phyloP scores from a whole-genome alignment of 2,113 vertebrate genomes.

The Blennius ocellaris region DNA sequence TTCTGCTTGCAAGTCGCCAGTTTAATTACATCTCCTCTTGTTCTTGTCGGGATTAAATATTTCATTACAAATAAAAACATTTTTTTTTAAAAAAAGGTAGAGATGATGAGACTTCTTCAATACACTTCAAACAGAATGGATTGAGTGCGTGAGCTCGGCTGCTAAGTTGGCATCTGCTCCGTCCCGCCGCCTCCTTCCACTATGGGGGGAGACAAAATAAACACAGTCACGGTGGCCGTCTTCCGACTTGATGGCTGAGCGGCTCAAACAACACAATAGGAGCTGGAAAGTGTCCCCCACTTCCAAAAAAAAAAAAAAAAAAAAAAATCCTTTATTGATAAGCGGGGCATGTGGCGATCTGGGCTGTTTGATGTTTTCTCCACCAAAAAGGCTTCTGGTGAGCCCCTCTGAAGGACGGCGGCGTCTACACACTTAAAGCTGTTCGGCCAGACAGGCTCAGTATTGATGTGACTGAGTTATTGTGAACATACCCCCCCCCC shows the following conservation, averaged over 20 bases:
- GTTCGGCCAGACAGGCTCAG: not conserved
- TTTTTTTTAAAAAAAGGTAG: slow-evolving; percentile 31
- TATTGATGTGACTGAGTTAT: not conserved
- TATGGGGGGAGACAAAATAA: slow-evolving; percentile 53
- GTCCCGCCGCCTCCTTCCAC: slow-evolving; percentile 50
- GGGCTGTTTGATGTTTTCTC: slow-evolving; percentile 53
- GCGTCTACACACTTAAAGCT: slow-evolving; percentile 44
- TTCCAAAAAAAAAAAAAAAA: too few relatives aligned
- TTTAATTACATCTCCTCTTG: slow-evolving; percentile 73
- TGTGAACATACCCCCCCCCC: not conserved
- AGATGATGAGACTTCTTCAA: slow-evolving; percentile 73
- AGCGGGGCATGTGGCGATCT: slow-evolving; percentile 32
- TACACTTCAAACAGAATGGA: slow-evolving; percentile 81
- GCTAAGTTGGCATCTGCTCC: slow-evolving; percentile 60
- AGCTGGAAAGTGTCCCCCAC: slow-evolving; percentile 45
- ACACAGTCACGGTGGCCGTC: slow-evolving; percentile 38
- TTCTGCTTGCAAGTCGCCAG: slow-evolving; percentile 61
- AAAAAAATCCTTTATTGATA: slow-evolving; percentile 43
- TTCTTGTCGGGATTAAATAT: slow-evolving; percentile 77
- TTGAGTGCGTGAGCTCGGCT: slow-evolving; percentile 58
- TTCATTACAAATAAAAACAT: slow-evolving; percentile 76
- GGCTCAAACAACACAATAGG: slow-evolving; percentile 35
- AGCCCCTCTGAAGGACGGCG: slow-evolving; percentile 30
- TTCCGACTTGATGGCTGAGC: slow-evolving; percentile 24
- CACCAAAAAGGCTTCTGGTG: slow-evolving; percentile 42